A percentile compares a stretch with the other conserved stretches of the same genome.
Evolutionary conservation across 1,140 invertebrate species (phyloP).

Genomic region (Magallana angulata): DNA sequence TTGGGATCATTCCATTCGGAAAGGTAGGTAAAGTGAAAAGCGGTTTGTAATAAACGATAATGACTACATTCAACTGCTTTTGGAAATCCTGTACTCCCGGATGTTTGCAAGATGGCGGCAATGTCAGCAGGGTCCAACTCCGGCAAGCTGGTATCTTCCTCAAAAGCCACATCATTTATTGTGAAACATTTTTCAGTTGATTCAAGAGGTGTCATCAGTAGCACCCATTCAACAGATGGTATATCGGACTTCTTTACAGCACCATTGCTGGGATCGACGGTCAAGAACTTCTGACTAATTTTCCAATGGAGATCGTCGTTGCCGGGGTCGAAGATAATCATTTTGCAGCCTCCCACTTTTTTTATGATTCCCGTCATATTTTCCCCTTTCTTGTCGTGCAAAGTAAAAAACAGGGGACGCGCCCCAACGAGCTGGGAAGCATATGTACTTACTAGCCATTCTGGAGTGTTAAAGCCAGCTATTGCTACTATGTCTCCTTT

Average conservation of each 20-base stretch:
- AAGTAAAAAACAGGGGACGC: neutral
- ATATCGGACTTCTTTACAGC: neutral
- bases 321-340: constrained; percentile 8
- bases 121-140: constrained; percentile 38
- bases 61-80: constrained; percentile 15
- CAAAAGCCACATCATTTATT: neutral
- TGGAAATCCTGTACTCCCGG: constrained; percentile 34
- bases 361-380: neutral
- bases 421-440: neutral
- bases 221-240: neutral
- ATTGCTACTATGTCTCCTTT: constrained; percentile 20
- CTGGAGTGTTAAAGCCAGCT: neutral
- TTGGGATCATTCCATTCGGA: neutral
- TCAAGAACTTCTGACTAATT: neutral
- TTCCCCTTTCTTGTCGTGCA: neutral
- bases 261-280: neutral
- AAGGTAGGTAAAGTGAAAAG: neutral
- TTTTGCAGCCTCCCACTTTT: neutral
- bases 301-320: neutral
- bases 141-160: neutral
- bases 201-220: neutral
- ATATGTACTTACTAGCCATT: neutral
- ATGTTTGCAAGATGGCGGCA: constrained; percentile 30
- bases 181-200: neutral
- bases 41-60: neutral